Evolutionary conservation across 1,140 invertebrate genomes (phyloP).

Genomic region (Hycleus cichorii): DNA sequence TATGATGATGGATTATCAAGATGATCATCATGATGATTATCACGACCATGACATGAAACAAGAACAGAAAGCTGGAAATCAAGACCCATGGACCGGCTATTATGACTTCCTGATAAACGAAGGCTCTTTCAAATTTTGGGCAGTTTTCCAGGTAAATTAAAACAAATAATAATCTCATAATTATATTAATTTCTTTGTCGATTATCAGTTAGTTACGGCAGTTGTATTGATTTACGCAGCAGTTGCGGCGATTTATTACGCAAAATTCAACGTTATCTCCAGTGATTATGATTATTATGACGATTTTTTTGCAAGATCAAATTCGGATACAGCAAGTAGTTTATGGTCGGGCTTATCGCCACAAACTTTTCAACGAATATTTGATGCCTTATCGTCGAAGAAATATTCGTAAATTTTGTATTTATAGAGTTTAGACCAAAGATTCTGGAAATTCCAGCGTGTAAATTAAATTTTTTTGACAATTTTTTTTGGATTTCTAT

Average conservation of each 20-base stretch:
- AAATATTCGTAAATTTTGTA: conserved; percentile 33
- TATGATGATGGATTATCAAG: conserved; percentile 32
- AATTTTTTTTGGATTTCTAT: too few species aligned
- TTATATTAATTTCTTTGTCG: not conserved
- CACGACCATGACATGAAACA: conserved; percentile 39
- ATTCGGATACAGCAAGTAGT: conserved; percentile 21
- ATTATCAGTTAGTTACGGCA: conserved; percentile 64
- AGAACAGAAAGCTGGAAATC: conserved; percentile 42
- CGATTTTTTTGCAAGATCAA: conserved; percentile 45
- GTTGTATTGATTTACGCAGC: conserved; percentile 71
- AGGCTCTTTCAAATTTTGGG: conserved; percentile 81
- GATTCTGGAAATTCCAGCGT: too few species aligned
- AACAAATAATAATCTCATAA: not conserved
- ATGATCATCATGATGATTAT: conserved; percentile 26
- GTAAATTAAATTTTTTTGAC: too few species aligned
- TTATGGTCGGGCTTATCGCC: conserved; percentile 36
- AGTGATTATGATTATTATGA: conserved; percentile 63
- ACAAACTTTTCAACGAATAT: conserved; percentile 38
- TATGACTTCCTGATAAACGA: conserved; percentile 80
- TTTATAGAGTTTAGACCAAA: too few species aligned
- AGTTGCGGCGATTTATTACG: conserved; percentile 76
- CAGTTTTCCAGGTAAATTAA: conserved; percentile 62
- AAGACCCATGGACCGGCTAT: conserved; percentile 65
- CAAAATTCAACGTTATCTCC: conserved; percentile 71
- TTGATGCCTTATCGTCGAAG: conserved; percentile 39